Percentiles rank a stretch among this genome's conserved stretches.
Conservation (phyloP, 1,140 invertebrate genomes). For the Globodera rostochiensis region DNA sequence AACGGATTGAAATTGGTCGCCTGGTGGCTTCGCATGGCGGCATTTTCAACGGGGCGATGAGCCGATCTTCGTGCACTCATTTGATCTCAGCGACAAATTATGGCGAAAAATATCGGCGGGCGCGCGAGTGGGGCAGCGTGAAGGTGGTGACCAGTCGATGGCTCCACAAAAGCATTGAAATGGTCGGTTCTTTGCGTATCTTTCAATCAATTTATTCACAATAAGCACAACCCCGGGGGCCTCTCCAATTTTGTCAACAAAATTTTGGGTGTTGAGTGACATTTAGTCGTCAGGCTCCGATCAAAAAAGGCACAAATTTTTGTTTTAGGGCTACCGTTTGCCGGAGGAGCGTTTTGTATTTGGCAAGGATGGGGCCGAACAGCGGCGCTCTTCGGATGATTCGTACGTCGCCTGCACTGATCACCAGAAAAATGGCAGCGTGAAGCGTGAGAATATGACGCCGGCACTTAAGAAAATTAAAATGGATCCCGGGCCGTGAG, state of each 20-base stretch:
- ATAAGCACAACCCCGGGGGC: no score
- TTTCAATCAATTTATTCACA: no score
- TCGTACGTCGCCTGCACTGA: no score
- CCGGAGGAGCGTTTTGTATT: neutral
- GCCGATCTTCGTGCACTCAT: slow-evolving; percentile 15
- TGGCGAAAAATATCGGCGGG: slow-evolving; percentile 25
- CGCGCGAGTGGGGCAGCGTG: slow-evolving; percentile 16
- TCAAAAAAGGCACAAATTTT: neutral
- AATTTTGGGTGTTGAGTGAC: neutral
- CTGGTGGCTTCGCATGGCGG: slow-evolving; percentile 27
- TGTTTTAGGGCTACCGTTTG: slow-evolving; percentile 7
- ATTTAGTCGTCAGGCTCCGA: neutral
- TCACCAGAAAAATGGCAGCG: no score
- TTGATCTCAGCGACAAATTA: slow-evolving; percentile 18
- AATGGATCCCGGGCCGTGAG: no score
- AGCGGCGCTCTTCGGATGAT: neutral
- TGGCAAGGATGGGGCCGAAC: neutral
- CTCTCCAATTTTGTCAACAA: neutral
- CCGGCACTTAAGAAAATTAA: no score
- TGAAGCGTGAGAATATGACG: no score
- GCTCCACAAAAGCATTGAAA: slow-evolving; percentile 27
- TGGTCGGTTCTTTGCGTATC: neutral
- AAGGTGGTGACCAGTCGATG: slow-evolving; percentile 16
- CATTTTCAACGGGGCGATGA: slow-evolving; percentile 26
- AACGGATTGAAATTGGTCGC: slow-evolving; percentile 16